Evolutionary conservation across 2,888 invertebrate species (phyloP).

Genomic region (Thelaira solivaga): DNA sequence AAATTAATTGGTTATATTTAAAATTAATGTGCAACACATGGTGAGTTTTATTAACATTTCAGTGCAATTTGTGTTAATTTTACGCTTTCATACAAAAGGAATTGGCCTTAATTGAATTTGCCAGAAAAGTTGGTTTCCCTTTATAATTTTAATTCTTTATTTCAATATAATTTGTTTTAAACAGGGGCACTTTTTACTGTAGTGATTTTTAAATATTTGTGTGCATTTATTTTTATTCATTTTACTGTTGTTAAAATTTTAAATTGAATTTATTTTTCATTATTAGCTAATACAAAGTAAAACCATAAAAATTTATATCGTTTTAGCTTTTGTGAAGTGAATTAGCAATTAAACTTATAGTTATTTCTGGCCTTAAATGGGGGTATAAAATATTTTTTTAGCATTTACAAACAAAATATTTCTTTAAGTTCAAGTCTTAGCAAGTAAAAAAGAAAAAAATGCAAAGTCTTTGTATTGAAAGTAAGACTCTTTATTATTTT

Average conservation of each 20-base stretch:
- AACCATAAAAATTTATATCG: slow-evolving; percentile 52
- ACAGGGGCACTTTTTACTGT: slow-evolving; percentile 1
- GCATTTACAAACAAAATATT: too few relatives aligned
- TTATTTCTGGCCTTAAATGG: slow-evolving; percentile 23
- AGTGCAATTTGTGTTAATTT: slow-evolving; percentile 24
- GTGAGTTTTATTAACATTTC: slow-evolving; percentile 55
- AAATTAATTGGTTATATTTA: slow-evolving; percentile 2
- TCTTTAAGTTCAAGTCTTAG: not conserved
- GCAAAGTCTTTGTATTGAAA: slow-evolving; percentile 37
- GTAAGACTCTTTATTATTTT: slow-evolving; percentile 37
- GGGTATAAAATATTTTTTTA: not conserved
- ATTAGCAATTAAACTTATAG: slow-evolving; percentile 51
- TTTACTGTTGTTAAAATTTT: not conserved
- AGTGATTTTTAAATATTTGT: slow-evolving; percentile 37
- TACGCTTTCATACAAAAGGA: slow-evolving; percentile 49
- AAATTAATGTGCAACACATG: slow-evolving; percentile 24
- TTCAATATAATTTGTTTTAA: slow-evolving; percentile 45
- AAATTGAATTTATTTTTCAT: not conserved
- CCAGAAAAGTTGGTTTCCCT: not conserved
- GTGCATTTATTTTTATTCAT: not conserved
- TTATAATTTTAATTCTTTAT: slow-evolving; percentile 31
- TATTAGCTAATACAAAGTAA: slow-evolving; percentile 18
- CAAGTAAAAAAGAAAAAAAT: not conserved
- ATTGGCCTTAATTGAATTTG: slow-evolving; percentile 24
- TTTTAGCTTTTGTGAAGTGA: slow-evolving; percentile 39